Conservation (phyloP, 2,113 vertebrate genomes). For the Glaucomys volans region DNA sequence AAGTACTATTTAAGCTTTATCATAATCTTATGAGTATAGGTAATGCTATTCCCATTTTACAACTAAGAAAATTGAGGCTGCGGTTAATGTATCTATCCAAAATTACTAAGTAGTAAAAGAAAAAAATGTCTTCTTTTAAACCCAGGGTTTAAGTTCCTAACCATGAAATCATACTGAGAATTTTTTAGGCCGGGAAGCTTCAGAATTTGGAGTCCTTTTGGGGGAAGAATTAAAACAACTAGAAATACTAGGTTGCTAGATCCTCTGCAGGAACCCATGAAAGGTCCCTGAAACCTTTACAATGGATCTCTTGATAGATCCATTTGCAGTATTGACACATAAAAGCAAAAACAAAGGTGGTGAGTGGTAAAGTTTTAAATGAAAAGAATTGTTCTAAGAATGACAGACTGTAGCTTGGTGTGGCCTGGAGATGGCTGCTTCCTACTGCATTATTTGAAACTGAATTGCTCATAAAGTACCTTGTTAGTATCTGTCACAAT, state of each 20-base stretch:
- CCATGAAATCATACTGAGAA: background rate
- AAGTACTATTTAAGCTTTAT: background rate
- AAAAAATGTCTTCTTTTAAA: background rate
- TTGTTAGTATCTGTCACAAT: background rate
- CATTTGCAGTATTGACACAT: background rate
- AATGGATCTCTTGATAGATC: background rate
- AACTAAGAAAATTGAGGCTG: background rate
- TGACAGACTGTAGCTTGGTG: background rate
- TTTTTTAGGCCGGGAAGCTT: background rate
- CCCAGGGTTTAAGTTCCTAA: background rate
- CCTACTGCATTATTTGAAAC: background rate
- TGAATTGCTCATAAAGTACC: background rate
- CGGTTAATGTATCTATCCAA: background rate
- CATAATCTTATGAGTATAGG: background rate
- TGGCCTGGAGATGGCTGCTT: background rate
- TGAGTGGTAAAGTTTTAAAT: background rate
- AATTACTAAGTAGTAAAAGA: background rate
- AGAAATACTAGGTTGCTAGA: background rate
- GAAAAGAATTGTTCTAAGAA: background rate
- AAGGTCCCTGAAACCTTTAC: background rate
- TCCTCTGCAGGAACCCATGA: background rate
- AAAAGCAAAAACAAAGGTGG: background rate
- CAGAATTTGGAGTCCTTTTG: background rate
- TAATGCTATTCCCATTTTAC: background rate
- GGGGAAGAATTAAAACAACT: slow-evolving; percentile 3